phyloP scores from a whole-genome alignment of 2,797 vertebrate genomes.

The Oreochromis mossambicus region DNA sequence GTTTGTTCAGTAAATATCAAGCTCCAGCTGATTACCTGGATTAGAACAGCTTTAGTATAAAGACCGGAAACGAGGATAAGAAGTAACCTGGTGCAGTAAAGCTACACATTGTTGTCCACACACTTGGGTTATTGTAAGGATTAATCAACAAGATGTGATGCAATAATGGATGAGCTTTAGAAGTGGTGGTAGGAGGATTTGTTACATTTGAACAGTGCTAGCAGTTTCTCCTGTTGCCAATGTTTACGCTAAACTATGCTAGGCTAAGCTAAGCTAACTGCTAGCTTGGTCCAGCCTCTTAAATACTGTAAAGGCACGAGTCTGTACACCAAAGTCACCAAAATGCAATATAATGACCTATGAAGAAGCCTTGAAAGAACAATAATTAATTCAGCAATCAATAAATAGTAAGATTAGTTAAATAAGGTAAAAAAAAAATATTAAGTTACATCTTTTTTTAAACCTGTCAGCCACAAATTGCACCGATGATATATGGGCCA shows the following conservation, averaged over 20 bases:
- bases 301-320: neutral
- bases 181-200: neutral
- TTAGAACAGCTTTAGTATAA: neutral
- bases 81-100: neutral
- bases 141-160: neutral
- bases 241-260: neutral
- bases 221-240: neutral
- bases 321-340: neutral
- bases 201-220: neutral
- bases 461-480: neutral
- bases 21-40: neutral
- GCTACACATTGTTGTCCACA: neutral
- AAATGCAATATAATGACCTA: neutral
- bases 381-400: too few species aligned
- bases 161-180: neutral
- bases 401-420: too few species aligned
- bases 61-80: neutral
- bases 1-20: neutral
- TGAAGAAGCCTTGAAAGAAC: neutral
- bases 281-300: neutral
- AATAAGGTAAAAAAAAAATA: rapidly evolving
- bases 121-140: neutral
- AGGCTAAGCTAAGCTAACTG: neutral
- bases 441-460: neutral
- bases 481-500: neutral